These are phyloP conservation scores for Dione juno DNA, from an alignment of 2,888 invertebrate genomes.

Conservation along the genomic window DNA sequence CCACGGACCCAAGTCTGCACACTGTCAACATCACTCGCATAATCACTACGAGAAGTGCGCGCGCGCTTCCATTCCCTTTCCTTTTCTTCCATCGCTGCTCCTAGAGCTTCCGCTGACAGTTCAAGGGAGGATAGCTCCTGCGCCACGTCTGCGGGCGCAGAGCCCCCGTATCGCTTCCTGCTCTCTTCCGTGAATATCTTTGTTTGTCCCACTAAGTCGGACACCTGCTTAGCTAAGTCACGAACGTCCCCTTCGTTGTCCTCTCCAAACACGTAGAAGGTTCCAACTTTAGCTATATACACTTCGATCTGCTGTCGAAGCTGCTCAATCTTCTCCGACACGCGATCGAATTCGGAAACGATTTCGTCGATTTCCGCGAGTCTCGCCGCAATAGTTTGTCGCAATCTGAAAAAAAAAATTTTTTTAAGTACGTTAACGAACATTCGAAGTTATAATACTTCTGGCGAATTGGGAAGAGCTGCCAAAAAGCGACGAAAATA, in stretches of 20 bases:
- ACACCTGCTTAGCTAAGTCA: conserved; percentile 83
- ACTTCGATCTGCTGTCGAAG: conserved; percentile 87
- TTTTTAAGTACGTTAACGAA: conserved; percentile 52
- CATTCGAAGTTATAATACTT: conserved; percentile 58
- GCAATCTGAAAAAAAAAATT: conserved; percentile 86
- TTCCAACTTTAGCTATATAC: conserved; percentile 86
- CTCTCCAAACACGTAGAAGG: conserved; percentile 90
- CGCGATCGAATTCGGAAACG: conserved; percentile 89
- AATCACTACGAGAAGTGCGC: conserved; percentile 91
- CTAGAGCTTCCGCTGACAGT: conserved; percentile 90
- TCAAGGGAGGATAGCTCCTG: conserved; percentile 93
- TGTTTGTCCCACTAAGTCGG: conserved; percentile 82
- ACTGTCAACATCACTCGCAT: conserved; percentile 90
- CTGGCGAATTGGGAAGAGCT: conserved; percentile 62
- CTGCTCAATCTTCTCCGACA: conserved; percentile 87
- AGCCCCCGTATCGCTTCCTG: conserved; percentile 84
- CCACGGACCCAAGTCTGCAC: conserved; percentile 92
- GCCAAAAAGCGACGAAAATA: conserved; percentile 81
- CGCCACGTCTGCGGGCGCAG: conserved; percentile 89
- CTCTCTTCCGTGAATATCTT: conserved; percentile 84
- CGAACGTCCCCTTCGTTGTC: conserved; percentile 86
- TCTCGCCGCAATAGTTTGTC: conserved; percentile 90
- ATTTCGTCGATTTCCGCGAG: conserved; percentile 89
- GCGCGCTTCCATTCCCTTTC: conserved; percentile 94
- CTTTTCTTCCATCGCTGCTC: conserved; percentile 93